phyloP scores from a whole-genome alignment of 2,888 invertebrate genomes.

The Volucella zonaria region DNA sequence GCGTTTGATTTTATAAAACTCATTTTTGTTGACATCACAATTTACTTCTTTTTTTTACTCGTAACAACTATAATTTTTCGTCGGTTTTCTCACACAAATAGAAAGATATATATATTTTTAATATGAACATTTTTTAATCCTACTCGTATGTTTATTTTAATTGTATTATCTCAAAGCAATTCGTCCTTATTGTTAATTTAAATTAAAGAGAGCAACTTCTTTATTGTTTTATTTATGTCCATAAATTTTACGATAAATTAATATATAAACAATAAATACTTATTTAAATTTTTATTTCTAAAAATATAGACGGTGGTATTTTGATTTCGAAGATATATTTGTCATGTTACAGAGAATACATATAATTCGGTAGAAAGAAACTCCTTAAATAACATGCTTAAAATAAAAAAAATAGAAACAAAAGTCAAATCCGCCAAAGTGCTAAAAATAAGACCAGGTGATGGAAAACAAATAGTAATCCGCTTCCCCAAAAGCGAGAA shows the following conservation, averaged over 20 bases:
- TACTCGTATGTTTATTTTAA: slow-evolving; percentile 1
- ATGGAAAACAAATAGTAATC: too few species aligned
- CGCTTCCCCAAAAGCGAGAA: too few species aligned
- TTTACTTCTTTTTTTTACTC: not conserved
- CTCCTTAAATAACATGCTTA: too few species aligned
- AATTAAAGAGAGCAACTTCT: not conserved
- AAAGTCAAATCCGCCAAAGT: too few species aligned
- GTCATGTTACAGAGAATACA: too few species aligned
- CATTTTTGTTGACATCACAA: slow-evolving; percentile 18
- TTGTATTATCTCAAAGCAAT: slow-evolving; percentile 8
- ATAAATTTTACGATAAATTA: slow-evolving; percentile 12
- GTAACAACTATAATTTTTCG: not conserved
- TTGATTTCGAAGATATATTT: too few species aligned
- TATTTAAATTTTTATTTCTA: slow-evolving; percentile 6
- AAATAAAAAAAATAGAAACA: too few species aligned
- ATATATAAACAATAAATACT: slow-evolving; percentile 14
- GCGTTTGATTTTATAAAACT: not conserved
- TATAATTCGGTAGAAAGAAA: too few species aligned
- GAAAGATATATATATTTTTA: not conserved
- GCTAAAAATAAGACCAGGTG: too few species aligned
- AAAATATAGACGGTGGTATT: not conserved
- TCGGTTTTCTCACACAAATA: not conserved
- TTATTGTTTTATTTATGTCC: slow-evolving; percentile 4
- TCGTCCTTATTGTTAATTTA: slow-evolving; percentile 32
- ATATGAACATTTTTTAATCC: slow-evolving; percentile 1